Evolutionary conservation across 2,113 vertebrate species (phyloP).

Genomic region (Rhinolophus ferrumequinum): DNA sequence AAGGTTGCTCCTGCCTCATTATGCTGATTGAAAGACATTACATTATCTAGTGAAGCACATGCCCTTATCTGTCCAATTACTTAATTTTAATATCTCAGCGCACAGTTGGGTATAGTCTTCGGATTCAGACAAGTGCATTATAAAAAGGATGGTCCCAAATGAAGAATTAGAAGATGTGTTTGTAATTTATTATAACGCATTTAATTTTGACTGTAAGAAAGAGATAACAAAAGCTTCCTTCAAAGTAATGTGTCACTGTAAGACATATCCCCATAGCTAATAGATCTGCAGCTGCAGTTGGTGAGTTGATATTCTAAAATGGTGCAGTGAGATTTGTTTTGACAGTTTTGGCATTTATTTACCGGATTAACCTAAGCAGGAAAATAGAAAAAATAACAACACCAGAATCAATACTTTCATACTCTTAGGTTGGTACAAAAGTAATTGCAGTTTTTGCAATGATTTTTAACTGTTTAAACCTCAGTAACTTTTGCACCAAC

Average conservation of each 20-base stretch:
- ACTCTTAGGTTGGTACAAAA: neutral
- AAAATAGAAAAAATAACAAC: neutral
- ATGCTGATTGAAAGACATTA: neutral
- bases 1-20: constrained; percentile 59
- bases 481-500: too few species aligned
- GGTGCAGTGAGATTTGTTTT: neutral
- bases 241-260: constrained; percentile 42
- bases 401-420: neutral
- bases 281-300: neutral
- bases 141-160: constrained; percentile 66
- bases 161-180: constrained; percentile 67
- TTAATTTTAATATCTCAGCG: constrained; percentile 54
- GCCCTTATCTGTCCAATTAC: constrained; percentile 55
- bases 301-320: neutral
- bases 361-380: neutral
- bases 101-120: constrained; percentile 64
- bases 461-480: too few species aligned
- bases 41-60: constrained; percentile 58
- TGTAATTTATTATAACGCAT: constrained; percentile 61
- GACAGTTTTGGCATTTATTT: neutral
- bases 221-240: constrained; percentile 52
- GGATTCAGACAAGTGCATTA: constrained; percentile 53
- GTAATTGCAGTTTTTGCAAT: too few species aligned
- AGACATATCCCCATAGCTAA: neutral
- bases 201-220: constrained; percentile 49